Percentiles rank a stretch among this genome's conserved stretches.
phyloP scores from a whole-genome alignment of 2,888 invertebrate genomes.

The Acronicta alni region DNA sequence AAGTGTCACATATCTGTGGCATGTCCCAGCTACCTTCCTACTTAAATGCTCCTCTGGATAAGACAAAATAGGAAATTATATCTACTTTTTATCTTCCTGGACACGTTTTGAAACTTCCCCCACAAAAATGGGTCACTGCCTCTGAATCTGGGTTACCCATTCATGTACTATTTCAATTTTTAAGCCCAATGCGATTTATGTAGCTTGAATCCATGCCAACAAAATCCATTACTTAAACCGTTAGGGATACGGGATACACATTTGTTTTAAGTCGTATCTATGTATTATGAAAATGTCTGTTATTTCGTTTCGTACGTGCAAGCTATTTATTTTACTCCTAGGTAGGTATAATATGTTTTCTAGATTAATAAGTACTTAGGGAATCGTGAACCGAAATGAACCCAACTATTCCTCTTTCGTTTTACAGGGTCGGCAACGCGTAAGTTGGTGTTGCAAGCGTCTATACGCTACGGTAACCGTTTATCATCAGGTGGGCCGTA shows the following conservation, averaged over 20 bases:
- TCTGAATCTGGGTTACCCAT: constrained; percentile 40
- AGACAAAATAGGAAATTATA: constrained; percentile 8
- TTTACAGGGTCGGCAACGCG: no score
- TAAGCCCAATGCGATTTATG: constrained; percentile 47
- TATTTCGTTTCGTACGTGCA: not conserved
- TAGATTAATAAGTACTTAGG: no score
- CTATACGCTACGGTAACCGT: no score
- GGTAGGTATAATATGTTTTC: no score
- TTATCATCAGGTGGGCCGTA: no score
- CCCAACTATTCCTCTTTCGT: no score
- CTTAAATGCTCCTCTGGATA: not conserved
- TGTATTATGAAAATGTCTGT: constrained; percentile 23
- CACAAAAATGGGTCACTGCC: constrained; percentile 32
- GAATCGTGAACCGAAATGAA: no score
- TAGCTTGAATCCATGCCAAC: constrained; percentile 48
- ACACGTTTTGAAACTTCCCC: constrained; percentile 30
- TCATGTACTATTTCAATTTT: constrained; percentile 51
- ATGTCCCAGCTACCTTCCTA: not conserved
- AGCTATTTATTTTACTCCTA: no score
- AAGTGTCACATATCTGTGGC: no score
- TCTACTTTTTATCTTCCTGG: constrained; percentile 5
- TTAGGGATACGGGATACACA: constrained; percentile 15
- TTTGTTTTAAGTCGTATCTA: constrained; percentile 21
- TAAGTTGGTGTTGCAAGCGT: no score
- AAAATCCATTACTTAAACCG: constrained; percentile 35